These are phyloP conservation scores for Anas platyrhynchos DNA, from an alignment of 2,113 vertebrate species.

Conservation along the genomic window DNA sequence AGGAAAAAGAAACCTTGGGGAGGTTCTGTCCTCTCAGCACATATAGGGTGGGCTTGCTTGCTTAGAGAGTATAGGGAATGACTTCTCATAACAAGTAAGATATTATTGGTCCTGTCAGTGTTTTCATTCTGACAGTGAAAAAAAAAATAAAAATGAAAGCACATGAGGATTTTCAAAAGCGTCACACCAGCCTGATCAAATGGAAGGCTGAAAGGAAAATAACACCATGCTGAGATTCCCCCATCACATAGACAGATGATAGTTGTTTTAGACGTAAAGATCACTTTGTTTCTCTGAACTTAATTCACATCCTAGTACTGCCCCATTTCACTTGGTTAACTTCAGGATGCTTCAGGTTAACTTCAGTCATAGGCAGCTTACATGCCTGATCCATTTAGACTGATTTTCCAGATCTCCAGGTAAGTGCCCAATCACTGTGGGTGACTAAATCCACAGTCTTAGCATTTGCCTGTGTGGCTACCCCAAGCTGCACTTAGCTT, in stretches of 20 bases:
- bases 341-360: background rate
- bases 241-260: background rate
- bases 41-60: background rate
- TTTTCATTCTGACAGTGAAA: background rate
- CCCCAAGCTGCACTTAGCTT: background rate
- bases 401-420: background rate
- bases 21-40: background rate
- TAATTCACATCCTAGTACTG: background rate
- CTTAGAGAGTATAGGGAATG: background rate
- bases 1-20: background rate
- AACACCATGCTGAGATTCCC: background rate
- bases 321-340: background rate
- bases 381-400: background rate
- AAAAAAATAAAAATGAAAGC: background rate
- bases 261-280: background rate
- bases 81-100: background rate
- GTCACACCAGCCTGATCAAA: background rate
- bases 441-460: background rate
- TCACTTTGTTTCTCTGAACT: background rate
- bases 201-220: background rate
- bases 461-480: background rate
- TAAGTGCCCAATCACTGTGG: background rate
- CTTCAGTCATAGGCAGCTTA: background rate
- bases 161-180: background rate
- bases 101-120: background rate